These are phyloP conservation scores for Valencia hispanica DNA, from an alignment of 2,797 vertebrate genomes.

Conservation along the genomic window DNA sequence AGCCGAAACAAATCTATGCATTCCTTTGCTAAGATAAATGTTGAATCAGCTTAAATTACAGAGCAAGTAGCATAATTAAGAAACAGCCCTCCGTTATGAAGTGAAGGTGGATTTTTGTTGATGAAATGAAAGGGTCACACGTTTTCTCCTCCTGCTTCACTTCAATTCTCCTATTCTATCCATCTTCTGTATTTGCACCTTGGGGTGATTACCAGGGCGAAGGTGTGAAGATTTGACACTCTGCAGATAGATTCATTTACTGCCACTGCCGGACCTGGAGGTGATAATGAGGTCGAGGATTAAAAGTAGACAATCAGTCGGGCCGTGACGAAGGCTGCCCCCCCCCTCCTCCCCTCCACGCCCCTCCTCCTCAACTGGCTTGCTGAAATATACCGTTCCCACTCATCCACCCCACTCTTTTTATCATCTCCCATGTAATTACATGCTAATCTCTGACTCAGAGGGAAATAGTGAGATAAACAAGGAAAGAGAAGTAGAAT, in stretches of 20 bases:
- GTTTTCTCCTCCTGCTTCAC: slow-evolving; percentile 12
- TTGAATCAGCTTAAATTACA: slow-evolving; percentile 77
- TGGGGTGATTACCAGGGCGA: slow-evolving; percentile 90
- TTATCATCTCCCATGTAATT: slow-evolving; percentile 82
- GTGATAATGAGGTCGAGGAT: slow-evolving; percentile 99
- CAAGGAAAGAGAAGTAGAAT: slow-evolving; percentile 13
- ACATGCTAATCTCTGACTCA: slow-evolving; percentile 78
- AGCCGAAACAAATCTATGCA: slow-evolving; percentile 45
- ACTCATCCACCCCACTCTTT: slow-evolving; percentile 41
- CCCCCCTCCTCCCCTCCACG: slow-evolving; percentile 35
- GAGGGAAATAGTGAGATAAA: slow-evolving; percentile 43
- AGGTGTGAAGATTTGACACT: slow-evolving; percentile 96
- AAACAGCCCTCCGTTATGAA: slow-evolving; percentile 66
- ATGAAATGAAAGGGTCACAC: slow-evolving; percentile 66
- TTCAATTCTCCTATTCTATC: slow-evolving; percentile 53
- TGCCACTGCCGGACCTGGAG: slow-evolving; percentile 93
- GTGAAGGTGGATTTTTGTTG: slow-evolving; percentile 68
- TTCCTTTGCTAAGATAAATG: slow-evolving; percentile 73
- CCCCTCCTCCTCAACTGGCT: slow-evolving; percentile 67
- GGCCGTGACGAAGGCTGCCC: slow-evolving; percentile 78
- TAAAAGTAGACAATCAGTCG: slow-evolving; percentile 93
- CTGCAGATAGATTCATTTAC: slow-evolving; percentile 96
- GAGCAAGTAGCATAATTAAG: slow-evolving; percentile 56
- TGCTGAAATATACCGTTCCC: slow-evolving; percentile 82
- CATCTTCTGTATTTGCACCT: slow-evolving; percentile 88